These are phyloP conservation scores for Drosophila incognita DNA, from an alignment of 2,888 invertebrate species.

Conservation along the genomic window DNA sequence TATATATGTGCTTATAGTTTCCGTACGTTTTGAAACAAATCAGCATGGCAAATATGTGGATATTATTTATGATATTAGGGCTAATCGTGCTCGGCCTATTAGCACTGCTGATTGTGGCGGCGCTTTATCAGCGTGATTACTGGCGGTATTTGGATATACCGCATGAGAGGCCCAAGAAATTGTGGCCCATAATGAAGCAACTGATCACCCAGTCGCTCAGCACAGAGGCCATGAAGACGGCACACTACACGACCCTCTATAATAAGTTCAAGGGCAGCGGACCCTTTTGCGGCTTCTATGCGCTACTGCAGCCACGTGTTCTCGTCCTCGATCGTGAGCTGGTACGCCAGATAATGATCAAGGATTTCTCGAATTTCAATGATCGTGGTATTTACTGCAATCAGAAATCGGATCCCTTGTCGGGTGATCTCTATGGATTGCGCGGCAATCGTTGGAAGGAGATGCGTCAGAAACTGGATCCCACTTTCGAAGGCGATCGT, in stretches of 20 bases:
- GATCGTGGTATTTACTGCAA: conserved; percentile 84
- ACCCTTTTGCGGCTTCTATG: conserved; percentile 82
- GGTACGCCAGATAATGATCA: conserved; percentile 81
- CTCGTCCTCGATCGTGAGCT: conserved; percentile 82
- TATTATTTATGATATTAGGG: conserved; percentile 73
- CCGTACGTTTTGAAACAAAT: neutral
- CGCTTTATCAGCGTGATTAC: conserved; percentile 78
- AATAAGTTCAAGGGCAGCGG: conserved; percentile 77
- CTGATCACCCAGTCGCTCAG: conserved; percentile 59
- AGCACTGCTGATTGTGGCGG: conserved; percentile 59
- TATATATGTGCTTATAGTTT: conserved; percentile 18
- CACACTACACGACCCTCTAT: conserved; percentile 74
- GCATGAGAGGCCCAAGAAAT: conserved; percentile 75
- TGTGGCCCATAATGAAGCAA: conserved; percentile 68
- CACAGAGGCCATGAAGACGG: conserved; percentile 61
- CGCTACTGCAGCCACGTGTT: conserved; percentile 75
- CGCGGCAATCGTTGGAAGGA: conserved; percentile 84
- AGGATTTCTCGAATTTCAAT: conserved; percentile 83
- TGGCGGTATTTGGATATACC: conserved; percentile 80
- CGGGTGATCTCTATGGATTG: conserved; percentile 84
- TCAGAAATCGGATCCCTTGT: conserved; percentile 84
- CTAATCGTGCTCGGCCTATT: conserved; percentile 69
- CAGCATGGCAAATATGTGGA: conserved; percentile 74
- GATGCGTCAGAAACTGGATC: conserved; percentile 83
- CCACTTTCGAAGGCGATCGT: conserved; percentile 81